phyloP scores from a whole-genome alignment of 2,888 invertebrate genomes.

The Apodemia duryi region DNA sequence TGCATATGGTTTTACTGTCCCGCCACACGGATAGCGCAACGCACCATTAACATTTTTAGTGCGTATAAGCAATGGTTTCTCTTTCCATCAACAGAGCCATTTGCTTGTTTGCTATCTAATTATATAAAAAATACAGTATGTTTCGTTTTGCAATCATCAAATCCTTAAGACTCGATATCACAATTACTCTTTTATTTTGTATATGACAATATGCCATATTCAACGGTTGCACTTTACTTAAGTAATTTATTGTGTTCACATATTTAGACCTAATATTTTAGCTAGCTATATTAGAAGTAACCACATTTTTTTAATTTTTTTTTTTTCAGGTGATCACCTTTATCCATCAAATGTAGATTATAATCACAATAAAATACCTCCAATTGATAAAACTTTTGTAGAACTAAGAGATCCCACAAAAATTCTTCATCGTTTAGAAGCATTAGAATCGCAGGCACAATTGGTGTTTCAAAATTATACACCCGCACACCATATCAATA shows the following conservation, averaged over 20 bases:
- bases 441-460: conserved; percentile 25
- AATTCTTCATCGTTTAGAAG: conserved; percentile 54
- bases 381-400: conserved; percentile 49
- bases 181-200: too few species aligned
- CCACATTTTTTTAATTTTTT: background rate
- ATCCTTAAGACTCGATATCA: too few species aligned
- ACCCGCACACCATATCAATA: conserved; percentile 57
- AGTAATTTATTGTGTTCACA: background rate
- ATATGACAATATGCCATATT: too few species aligned
- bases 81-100: too few species aligned
- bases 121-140: too few species aligned
- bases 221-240: too few species aligned
- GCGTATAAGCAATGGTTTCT: too few species aligned
- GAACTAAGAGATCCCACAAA: conserved; percentile 49
- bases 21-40: too few species aligned
- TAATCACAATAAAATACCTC: conserved; percentile 39
- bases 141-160: too few species aligned
- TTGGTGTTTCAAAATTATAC: conserved; percentile 52
- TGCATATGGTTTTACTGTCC: too few species aligned
- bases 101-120: too few species aligned
- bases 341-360: conserved; percentile 64
- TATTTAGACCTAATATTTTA: background rate
- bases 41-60: too few species aligned
- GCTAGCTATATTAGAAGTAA: background rate
- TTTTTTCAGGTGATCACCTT: conserved; percentile 72